A percentile compares a stretch with the other conserved stretches of the same genome.
phyloP scores from a whole-genome alignment of 2,888 invertebrate species.

The Epinotia brunnichana region DNA sequence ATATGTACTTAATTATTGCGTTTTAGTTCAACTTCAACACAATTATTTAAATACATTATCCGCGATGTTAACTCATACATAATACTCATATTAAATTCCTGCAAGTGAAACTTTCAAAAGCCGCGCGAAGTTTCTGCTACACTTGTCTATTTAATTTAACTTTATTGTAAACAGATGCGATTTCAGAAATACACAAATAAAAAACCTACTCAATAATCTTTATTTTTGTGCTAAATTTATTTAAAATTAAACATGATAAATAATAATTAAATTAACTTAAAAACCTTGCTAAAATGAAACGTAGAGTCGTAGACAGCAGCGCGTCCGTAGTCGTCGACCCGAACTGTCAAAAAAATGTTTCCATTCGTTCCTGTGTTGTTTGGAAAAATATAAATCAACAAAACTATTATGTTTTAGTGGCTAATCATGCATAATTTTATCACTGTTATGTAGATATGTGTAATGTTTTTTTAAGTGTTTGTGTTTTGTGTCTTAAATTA shows the following conservation, averaged over 20 bases:
- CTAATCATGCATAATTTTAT: slow-evolving; percentile 52
- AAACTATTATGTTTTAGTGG: slow-evolving; percentile 34
- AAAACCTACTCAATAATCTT: slow-evolving; percentile 6
- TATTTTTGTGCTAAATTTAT: not conserved
- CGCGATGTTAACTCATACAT: no score
- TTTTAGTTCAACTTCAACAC: not conserved
- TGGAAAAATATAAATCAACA: slow-evolving; percentile 38
- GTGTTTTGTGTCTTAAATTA: slow-evolving; percentile 55
- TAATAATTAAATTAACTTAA: slow-evolving; percentile 31
- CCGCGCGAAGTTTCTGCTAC: slow-evolving; percentile 35
- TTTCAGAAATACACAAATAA: not conserved
- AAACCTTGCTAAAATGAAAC: slow-evolving; percentile 62
- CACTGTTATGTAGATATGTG: slow-evolving; percentile 52
- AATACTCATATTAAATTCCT: not conserved
- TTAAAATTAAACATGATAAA: not conserved
- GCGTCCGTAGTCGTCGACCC: slow-evolving; percentile 58
- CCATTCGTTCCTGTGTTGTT: slow-evolving; percentile 66
- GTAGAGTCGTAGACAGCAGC: slow-evolving; percentile 62
- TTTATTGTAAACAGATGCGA: not conserved
- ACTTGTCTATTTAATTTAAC: slow-evolving; percentile 21
- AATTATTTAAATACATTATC: not conserved
- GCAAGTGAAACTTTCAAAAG: slow-evolving; percentile 28
- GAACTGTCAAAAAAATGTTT: slow-evolving; percentile 75
- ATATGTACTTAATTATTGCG: no score
- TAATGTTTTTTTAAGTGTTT: slow-evolving; percentile 49